A percentile compares a stretch with the other conserved stretches of the same genome.
Conservation (phyloP, 2,797 vertebrate species). For the Glyptemys insculpta region DNA sequence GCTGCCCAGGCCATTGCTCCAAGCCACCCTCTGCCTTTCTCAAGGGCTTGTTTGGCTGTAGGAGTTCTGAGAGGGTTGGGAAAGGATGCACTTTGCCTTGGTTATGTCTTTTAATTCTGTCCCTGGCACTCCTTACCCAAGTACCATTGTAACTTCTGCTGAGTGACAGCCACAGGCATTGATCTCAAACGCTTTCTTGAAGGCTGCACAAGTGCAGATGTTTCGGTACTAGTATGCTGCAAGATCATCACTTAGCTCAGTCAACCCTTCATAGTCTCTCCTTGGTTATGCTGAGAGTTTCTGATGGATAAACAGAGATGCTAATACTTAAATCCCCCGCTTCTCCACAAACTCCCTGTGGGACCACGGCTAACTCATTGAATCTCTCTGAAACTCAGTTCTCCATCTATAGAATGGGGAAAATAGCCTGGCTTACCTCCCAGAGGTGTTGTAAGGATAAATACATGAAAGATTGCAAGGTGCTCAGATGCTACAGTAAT, state of each 20-base stretch:
- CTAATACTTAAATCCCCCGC: background rate
- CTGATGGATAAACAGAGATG: background rate
- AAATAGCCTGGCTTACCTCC: background rate
- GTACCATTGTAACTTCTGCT: background rate
- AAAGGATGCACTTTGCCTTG: background rate
- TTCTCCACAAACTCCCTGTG: background rate
- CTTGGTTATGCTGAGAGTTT: background rate
- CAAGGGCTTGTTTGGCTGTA: background rate
- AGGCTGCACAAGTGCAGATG: background rate
- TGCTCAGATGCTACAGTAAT: background rate
- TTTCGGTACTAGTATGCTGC: background rate
- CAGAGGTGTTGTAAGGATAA: background rate
- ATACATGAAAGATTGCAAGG: background rate
- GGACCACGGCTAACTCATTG: background rate
- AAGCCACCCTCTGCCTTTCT: background rate
- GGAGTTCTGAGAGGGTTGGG: background rate
- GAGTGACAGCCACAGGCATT: background rate
- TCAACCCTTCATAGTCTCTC: background rate
- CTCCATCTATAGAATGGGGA: accelerated
- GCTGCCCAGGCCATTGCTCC: background rate
- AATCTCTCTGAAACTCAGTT: background rate
- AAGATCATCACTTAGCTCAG: background rate
- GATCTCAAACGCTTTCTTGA: background rate
- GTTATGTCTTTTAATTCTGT: background rate
- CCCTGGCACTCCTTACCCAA: background rate